Percentiles rank a stretch among this genome's conserved stretches.
Conservation (phyloP, 1,140 invertebrate genomes). For the Sipha flava region DNA sequence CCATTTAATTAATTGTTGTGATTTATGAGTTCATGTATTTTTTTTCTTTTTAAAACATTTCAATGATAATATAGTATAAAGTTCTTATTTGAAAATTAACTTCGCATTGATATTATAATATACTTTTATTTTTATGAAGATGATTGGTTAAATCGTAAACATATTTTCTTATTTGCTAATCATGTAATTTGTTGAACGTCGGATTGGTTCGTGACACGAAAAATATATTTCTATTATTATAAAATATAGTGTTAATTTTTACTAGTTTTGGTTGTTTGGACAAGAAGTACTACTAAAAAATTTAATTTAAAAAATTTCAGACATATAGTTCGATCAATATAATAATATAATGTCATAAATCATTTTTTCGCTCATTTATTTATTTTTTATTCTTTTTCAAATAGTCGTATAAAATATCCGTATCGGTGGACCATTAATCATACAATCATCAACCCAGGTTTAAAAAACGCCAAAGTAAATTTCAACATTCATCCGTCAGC, state of each 20-base stretch:
- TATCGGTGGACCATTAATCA: slow-evolving; percentile 21
- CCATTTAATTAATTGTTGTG: no score
- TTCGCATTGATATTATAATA: neutral
- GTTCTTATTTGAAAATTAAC: no score
- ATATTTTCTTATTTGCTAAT: neutral
- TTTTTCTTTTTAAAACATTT: no score
- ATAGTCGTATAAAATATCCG: slow-evolving; percentile 10
- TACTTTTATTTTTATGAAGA: neutral
- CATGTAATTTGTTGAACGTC: neutral
- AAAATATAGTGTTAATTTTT: neutral
- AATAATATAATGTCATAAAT: neutral
- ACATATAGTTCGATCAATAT: neutral
- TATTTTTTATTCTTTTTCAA: neutral
- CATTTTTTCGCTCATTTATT: neutral
- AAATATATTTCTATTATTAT: neutral
- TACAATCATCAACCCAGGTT: neutral
- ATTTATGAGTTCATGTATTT: no score
- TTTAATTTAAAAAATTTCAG: no score
- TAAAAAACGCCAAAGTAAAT: neutral
- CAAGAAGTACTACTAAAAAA: no score
- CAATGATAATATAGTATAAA: no score
- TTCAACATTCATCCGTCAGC: slow-evolving; percentile 19
- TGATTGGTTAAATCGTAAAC: neutral
- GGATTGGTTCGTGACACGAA: neutral
- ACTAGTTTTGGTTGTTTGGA: no score